Base-by-base conservation (phyloP, 2,797 vertebrate genomes). In the Urosaurus nigricauda region DNA sequence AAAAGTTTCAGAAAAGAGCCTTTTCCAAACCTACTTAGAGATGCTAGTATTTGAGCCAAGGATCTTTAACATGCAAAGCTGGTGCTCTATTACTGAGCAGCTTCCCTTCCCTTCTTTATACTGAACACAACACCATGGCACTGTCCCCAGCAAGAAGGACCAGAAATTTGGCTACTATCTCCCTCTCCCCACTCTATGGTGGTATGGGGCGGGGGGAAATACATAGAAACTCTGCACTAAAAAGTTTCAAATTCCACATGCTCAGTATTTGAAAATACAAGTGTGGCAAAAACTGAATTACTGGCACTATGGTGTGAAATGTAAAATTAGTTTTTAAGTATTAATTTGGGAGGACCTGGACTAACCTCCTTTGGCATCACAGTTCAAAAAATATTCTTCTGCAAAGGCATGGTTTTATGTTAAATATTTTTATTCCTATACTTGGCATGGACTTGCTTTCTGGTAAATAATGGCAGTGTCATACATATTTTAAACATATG, bases 301-400 rank as follows among this genome's bases (percentile, higher is more conserved):
- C 51, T 91, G 92, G 47, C 88, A 88, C 63, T 77, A 11, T 0
- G 13, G 53, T 70, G 58, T 75, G 74, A 79, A 92, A 93, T 89
- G 37, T 70, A 82, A 87, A 82, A 87, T 82, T 17, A 51, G 3
- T 63, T 79, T 90, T 40, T 90, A 6, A 0, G 71, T 37, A 5
- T 74, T 90, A 47, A 21, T 0, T 19, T 74, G 82, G 88, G 80
- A 92, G 92, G 89, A 91, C 85, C 80, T 83, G 93, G 92, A 83
- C 88, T 80, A 29, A 92, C 88, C 91, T 87, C 91, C 93, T 94
- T 93, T 93, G 93, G 92, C 94, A 95, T 93, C 86, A 85, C 82
- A 88, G 82, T 43, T 2, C 82, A 26, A 47, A 68, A 47, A 53
- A 83, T 47, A 74, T 37, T 60, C 3, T 85, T 88, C 88, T 91